Evolutionary conservation across 1,140 invertebrate species (phyloP).

Genomic region (Zaprionus tsacasi): DNA sequence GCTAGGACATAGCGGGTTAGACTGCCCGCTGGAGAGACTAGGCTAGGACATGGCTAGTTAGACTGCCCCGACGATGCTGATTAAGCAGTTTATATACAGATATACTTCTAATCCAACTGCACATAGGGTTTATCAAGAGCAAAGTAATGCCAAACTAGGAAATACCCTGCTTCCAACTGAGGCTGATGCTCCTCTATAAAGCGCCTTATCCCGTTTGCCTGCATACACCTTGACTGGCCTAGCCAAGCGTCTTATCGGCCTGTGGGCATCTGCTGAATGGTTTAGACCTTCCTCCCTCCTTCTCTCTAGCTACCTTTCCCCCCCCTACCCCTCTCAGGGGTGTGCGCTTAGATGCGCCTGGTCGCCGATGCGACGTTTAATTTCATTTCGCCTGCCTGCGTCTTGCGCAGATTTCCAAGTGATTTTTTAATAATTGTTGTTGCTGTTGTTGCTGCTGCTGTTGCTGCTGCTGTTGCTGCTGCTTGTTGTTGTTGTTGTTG

Average conservation of each 20-base stretch:
- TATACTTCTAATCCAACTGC: no score
- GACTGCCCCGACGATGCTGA: no score
- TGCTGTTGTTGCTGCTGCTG: conserved; percentile 31
- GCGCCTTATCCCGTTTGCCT: neutral
- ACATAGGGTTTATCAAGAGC: no score
- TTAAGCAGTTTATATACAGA: no score
- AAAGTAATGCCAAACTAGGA: no score
- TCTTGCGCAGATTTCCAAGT: conserved; percentile 62
- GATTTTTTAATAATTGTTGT: conserved; percentile 75
- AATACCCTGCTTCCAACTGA: no score
- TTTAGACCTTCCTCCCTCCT: neutral
- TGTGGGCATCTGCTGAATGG: conserved; percentile 56
- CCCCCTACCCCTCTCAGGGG: neutral
- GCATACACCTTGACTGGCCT: neutral
- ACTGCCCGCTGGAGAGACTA: no score
- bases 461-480: conserved; percentile 11
- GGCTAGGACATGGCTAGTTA: no score
- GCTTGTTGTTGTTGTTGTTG: conserved; percentile 35
- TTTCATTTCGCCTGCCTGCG: conserved; percentile 46
- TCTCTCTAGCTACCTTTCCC: neutral
- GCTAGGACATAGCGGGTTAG: no score
- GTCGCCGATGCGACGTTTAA: conserved; percentile 44
- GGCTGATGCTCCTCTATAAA: no score
- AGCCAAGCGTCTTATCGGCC: conserved; percentile 28
- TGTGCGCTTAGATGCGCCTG: conserved; percentile 73